phyloP scores from a whole-genome alignment of 2,113 vertebrate species.

The Oreocharis arfaki region DNA sequence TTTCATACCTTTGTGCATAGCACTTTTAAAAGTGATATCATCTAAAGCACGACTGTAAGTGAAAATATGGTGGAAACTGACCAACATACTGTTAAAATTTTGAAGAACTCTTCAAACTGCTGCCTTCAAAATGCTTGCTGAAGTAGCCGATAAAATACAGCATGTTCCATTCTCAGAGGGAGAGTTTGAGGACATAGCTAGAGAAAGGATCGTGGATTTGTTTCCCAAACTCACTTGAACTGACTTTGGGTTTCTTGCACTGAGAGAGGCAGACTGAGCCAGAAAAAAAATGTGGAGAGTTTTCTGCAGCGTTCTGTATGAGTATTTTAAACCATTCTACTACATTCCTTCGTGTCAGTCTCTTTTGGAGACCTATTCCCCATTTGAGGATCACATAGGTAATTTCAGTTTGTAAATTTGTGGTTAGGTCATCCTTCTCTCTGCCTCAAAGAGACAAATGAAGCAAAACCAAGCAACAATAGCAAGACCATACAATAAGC shows the following conservation, averaged over 20 bases:
- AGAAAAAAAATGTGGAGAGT: background rate
- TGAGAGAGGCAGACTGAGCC: background rate
- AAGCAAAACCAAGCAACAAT: background rate
- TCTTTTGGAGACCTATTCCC: background rate
- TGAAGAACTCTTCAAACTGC: background rate
- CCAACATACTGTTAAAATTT: background rate
- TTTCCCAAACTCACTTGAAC: background rate
- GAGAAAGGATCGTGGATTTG: background rate
- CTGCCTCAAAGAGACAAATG: background rate
- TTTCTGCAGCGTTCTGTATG: background rate
- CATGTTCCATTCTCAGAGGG: background rate
- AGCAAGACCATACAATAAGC: background rate
- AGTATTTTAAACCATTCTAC: background rate
- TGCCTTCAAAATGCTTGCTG: background rate
- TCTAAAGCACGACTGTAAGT: background rate
- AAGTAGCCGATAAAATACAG: background rate
- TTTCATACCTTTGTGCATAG: background rate
- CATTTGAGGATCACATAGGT: background rate
- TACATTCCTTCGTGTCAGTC: background rate
- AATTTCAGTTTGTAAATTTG: background rate
- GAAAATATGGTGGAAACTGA: background rate
- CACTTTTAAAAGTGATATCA: background rate
- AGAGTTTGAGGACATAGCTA: background rate
- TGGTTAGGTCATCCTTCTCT: background rate
- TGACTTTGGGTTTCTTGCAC: background rate